These are phyloP conservation scores for Trypoxylon attenuatum DNA, from an alignment of 2,888 invertebrate genomes.

Conservation along the genomic window DNA sequence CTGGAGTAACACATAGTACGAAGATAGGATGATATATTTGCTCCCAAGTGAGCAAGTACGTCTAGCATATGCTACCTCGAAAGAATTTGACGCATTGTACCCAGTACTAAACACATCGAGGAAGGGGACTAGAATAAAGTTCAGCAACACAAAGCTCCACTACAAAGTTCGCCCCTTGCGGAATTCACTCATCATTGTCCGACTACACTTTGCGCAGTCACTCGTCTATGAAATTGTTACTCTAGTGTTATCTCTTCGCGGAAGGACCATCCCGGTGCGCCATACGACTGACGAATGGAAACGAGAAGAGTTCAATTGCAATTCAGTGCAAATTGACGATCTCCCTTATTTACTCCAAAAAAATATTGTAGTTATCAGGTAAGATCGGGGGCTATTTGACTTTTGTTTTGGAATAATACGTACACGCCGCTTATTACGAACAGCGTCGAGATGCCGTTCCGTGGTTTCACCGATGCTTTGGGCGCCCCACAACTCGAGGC, in stretches of 20 bases:
- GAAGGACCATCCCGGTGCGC: not conserved
- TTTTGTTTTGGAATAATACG: no score
- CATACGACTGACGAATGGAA: not conserved
- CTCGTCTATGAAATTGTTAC: conserved; percentile 14
- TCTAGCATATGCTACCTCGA: no score
- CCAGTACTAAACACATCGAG: no score
- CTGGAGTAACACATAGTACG: no score
- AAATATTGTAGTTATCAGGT: no score
- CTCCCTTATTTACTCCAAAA: no score
- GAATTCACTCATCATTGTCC: conserved; percentile 12
- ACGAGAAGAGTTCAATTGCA: no score
- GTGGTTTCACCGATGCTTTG: conserved; percentile 96
- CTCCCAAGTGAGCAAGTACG: no score
- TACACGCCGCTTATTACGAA: conserved; percentile 94
- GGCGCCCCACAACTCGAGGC: conserved; percentile 94
- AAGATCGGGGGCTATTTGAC: no score
- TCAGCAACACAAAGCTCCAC: not conserved
- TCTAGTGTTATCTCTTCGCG: conserved; percentile 1
- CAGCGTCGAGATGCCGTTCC: conserved; percentile 92
- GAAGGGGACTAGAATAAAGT: not conserved
- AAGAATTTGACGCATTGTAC: no score
- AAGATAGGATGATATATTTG: no score
- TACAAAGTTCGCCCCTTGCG: conserved; percentile 1
- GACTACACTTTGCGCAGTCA: not conserved
- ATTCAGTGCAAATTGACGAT: no score